These are phyloP conservation scores for Melanostoma scalare DNA, from an alignment of 2,888 invertebrate species.

Conservation along the genomic window DNA sequence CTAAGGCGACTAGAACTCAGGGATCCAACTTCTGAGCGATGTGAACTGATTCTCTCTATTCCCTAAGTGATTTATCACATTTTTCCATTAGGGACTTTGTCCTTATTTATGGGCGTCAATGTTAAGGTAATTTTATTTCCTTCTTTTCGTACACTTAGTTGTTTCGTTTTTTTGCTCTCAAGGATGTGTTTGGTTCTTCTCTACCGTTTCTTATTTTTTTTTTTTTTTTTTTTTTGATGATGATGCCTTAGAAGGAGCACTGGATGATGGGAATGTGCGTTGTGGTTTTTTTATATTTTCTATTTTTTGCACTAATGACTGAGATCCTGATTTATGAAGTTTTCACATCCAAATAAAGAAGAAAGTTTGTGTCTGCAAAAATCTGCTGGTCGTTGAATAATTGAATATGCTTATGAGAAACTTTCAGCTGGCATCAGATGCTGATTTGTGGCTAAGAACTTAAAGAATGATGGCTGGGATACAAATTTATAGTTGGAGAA, in stretches of 20 bases:
- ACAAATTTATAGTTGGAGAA: neutral
- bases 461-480: constrained; percentile 14
- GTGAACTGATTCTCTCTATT: constrained; percentile 66
- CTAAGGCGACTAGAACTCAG: constrained; percentile 22
- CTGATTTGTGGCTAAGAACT: constrained; percentile 43
- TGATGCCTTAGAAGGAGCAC: constrained; percentile 44
- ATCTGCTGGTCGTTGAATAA: constrained; percentile 64
- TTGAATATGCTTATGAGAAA: constrained; percentile 62
- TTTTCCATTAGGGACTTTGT: constrained; percentile 72
- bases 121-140: constrained; percentile 70
- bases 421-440: constrained; percentile 54
- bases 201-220: constrained; percentile 1
- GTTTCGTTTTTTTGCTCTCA: constrained; percentile 5
- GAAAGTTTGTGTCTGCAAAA: constrained; percentile 57
- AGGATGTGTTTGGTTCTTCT: constrained; percentile 43
- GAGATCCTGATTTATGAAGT: constrained; percentile 67
- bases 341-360: constrained; percentile 49
- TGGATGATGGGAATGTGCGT: constrained; percentile 56
- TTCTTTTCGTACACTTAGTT: constrained; percentile 24
- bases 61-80: constrained; percentile 71
- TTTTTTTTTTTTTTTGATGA: neutral
- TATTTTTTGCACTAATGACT: constrained; percentile 61
- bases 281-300: constrained; percentile 25
- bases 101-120: constrained; percentile 70
- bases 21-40: constrained; percentile 52